phyloP scores from a whole-genome alignment of 1,140 invertebrate species.

The Planococcus citri region DNA sequence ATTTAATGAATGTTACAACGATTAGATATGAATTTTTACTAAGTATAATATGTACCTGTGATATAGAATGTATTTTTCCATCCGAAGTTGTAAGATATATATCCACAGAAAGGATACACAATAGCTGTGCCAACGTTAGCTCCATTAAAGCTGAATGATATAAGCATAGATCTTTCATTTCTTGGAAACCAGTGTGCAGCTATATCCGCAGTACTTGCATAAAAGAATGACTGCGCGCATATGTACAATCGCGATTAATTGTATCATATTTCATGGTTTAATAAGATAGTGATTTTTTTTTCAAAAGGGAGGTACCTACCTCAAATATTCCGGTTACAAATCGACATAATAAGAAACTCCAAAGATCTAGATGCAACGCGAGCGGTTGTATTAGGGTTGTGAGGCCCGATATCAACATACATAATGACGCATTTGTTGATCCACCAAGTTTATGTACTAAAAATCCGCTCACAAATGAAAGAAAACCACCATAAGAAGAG shows the following conservation, averaged over 20 bases:
- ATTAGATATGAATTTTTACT: too few relatives aligned
- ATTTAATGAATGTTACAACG: too few relatives aligned
- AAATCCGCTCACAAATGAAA: slow-evolving; percentile 45
- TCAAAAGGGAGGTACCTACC: too few relatives aligned
- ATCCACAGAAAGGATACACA: background rate
- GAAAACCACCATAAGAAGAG: slow-evolving; percentile 56
- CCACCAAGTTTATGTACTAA: slow-evolving; percentile 40
- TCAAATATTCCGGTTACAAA: too few relatives aligned
- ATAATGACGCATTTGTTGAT: slow-evolving; percentile 33
- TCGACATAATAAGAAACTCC: too few relatives aligned
- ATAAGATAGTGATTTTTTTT: too few relatives aligned
- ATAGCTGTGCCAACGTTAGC: slow-evolving; percentile 36
- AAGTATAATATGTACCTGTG: slow-evolving; percentile 46
- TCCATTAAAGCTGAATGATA: slow-evolving; percentile 62
- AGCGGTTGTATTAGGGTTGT: too few relatives aligned
- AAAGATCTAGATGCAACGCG: too few relatives aligned
- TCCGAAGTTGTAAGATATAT: background rate
- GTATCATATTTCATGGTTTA: too few relatives aligned
- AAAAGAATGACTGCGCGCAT: too few relatives aligned
- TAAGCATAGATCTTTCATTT: slow-evolving; percentile 59
- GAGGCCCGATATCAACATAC: slow-evolving; percentile 5
- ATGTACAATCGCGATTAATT: too few relatives aligned
- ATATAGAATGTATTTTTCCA: slow-evolving; percentile 65
- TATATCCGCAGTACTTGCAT: slow-evolving; percentile 66
- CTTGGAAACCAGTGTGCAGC: slow-evolving; percentile 71